phyloP scores from a whole-genome alignment of 2,888 invertebrate species.

The Dicranocentrus wangi region DNA sequence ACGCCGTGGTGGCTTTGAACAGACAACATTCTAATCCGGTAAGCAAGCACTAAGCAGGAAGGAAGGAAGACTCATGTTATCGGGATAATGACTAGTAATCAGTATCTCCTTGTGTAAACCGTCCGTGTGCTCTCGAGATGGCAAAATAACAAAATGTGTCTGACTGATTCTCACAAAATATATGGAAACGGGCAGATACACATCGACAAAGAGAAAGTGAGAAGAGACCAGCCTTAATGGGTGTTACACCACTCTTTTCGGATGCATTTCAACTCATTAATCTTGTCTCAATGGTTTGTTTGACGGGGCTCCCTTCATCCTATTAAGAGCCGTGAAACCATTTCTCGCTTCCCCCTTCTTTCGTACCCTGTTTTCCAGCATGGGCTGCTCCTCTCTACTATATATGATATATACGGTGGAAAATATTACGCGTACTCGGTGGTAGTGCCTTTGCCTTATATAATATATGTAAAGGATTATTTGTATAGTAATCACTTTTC shows the following conservation, averaged over 20 bases:
- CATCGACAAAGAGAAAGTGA: conserved; percentile 62
- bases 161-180: conserved; percentile 41
- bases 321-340: conserved; percentile 73
- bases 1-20: background rate
- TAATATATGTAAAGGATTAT: conserved; percentile 14
- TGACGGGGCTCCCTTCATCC: conserved; percentile 73
- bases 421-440: background rate
- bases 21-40: background rate
- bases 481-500: conserved; percentile 6
- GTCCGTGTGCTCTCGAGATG: background rate
- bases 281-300: conserved; percentile 73
- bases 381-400: background rate
- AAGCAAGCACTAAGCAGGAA: conserved; percentile 2
- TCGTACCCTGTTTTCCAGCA: conserved; percentile 43
- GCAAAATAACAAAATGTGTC: conserved; percentile 42
- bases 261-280: conserved; percentile 71
- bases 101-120: conserved; percentile 12
- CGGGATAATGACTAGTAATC: conserved; percentile 44
- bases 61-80: conserved; percentile 27
- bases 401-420: too few relatives aligned
- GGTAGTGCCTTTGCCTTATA: background rate
- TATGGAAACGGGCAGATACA: conserved; percentile 36
- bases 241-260: conserved; percentile 63
- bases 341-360: conserved; percentile 69
- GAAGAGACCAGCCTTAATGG: conserved; percentile 63